Conservation (phyloP, 2,113 vertebrate genomes). For the Neodon shergylaensis region DNA sequence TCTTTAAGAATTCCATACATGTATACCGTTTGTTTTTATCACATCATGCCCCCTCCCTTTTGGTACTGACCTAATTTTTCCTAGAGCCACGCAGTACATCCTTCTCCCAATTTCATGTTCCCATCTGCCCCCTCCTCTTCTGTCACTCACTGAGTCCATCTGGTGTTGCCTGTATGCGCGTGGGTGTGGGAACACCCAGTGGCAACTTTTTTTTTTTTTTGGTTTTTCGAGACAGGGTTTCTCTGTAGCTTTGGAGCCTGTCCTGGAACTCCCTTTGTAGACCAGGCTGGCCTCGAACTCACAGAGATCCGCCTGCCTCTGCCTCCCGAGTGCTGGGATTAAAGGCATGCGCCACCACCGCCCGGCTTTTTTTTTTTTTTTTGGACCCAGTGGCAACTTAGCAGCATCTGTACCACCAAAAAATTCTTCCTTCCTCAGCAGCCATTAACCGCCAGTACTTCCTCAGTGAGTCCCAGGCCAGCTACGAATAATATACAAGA, state of each 20-base stretch:
- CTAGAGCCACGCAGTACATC: neutral
- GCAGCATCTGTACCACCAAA: neutral
- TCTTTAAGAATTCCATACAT: neutral
- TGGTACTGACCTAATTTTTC: neutral
- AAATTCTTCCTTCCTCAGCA: neutral
- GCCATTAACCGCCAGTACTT: neutral
- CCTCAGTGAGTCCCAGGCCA: neutral
- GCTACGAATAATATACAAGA: neutral
- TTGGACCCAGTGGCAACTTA: neutral
- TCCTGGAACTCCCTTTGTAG: too few relatives aligned
- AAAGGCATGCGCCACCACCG: too few relatives aligned
- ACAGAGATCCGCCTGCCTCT: too few relatives aligned
- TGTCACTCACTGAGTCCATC: neutral
- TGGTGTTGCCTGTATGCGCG: neutral
- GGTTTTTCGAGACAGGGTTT: too few relatives aligned
- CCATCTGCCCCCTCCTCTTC: neutral
- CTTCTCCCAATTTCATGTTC: neutral
- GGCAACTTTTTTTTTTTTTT: too few relatives aligned
- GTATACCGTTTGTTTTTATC: neutral
- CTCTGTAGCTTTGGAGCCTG: too few relatives aligned
- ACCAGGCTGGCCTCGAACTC: too few relatives aligned
- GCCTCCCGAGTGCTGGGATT: too few relatives aligned
- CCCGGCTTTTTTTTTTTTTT: too few relatives aligned
- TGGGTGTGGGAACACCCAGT: neutral
- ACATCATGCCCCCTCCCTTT: neutral